phyloP scores from a whole-genome alignment of 64 coral and sea anemone genomes.

The Cladopsammia gracilis region DNA sequence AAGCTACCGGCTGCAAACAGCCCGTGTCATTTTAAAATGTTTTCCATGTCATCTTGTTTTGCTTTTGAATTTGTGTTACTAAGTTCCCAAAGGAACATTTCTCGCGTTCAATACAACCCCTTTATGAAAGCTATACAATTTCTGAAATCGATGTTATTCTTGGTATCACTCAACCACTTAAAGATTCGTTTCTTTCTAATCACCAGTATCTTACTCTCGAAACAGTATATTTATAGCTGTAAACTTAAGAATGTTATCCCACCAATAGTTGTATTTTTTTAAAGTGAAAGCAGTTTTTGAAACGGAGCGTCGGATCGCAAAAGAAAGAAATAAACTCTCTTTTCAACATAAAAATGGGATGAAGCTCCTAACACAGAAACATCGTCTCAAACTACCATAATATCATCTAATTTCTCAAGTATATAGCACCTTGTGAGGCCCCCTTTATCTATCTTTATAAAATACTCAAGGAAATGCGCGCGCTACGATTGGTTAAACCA shows the following conservation, averaged over 20 bases:
- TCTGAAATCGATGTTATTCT: conserved; percentile 10
- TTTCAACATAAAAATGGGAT: not conserved
- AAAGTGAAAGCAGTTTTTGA: conserved; percentile 9
- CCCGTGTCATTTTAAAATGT: too few species aligned
- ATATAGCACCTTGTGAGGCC: too few species aligned
- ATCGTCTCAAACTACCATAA: not conserved
- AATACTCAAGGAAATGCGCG: too few species aligned
- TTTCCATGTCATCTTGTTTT: too few species aligned
- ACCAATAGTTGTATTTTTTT: not conserved
- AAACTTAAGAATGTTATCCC: not conserved
- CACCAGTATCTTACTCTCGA: not conserved
- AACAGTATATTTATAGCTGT: conserved; percentile 21
- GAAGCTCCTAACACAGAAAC: conserved; percentile 14
- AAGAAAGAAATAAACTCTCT: not conserved
- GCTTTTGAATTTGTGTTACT: too few species aligned
- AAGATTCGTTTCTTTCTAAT: conserved; percentile 9
- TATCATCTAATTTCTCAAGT: too few species aligned
- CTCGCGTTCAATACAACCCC: not conserved
- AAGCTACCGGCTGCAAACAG: too few species aligned
- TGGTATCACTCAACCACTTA: not conserved
- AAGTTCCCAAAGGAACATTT: too few species aligned
- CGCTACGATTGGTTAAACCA: too few species aligned
- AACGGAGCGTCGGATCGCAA: not conserved
- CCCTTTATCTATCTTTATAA: too few species aligned
- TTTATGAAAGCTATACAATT: not conserved